These are phyloP conservation scores for Margaritifera margaritifera DNA, from an alignment of 2,888 invertebrate genomes.

Conservation along the genomic window DNA sequence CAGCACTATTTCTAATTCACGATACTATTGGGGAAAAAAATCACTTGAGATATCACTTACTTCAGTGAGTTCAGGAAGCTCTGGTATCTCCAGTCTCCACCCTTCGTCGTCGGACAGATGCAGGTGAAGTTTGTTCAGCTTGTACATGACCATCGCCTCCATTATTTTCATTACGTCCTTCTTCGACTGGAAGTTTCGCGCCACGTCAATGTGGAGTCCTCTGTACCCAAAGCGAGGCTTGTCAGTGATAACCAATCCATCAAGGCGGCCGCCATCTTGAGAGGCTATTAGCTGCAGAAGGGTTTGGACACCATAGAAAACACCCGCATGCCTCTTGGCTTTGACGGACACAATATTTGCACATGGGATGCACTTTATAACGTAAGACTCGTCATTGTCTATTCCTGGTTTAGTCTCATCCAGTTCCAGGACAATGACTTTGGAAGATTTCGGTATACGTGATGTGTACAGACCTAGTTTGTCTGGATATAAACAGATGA, in stretches of 20 bases:
- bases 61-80: constrained; percentile 58
- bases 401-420: constrained; percentile 17
- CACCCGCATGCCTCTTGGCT: constrained; percentile 27
- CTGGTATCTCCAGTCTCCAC: constrained; percentile 65
- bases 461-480: constrained; percentile 19
- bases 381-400: constrained; percentile 24
- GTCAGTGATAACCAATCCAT: constrained; percentile 26
- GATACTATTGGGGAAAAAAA: neutral
- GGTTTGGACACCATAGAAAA: constrained; percentile 44
- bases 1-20: neutral
- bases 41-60: constrained; percentile 26
- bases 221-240: constrained; percentile 42
- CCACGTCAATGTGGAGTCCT: constrained; percentile 43
- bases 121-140: constrained; percentile 64
- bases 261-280: constrained; percentile 13
- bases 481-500: constrained; percentile 13
- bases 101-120: constrained; percentile 67
- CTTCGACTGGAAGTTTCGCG: constrained; percentile 43
- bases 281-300: constrained; percentile 29
- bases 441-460: constrained; percentile 26
- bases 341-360: constrained; percentile 33
- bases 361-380: constrained; percentile 25
- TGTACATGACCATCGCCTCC: constrained; percentile 65
- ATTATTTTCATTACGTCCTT: constrained; percentile 47
- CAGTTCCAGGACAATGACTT: constrained; percentile 27